Base-by-base conservation (phyloP, 2,888 invertebrate species). In the Vesta saturnalis region DNA sequence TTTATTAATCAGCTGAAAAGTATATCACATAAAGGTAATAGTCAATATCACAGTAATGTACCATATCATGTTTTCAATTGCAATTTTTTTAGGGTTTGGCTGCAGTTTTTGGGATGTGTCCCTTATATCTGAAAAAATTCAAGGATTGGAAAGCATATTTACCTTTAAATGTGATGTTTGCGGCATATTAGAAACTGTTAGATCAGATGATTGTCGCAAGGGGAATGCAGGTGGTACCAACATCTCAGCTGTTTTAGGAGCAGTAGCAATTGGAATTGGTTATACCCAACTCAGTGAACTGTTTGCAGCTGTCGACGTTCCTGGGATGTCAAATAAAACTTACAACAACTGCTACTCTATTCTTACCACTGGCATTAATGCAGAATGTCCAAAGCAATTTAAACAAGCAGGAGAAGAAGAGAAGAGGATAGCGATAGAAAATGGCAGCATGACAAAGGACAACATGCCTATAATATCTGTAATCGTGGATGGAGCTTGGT, bases 1-100 rank as follows among this genome's bases (percentile, higher is more conserved):
- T 55, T 55, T 30, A n/a, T 55, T 14, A 55, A 55, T 55, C 22
- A 55, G 10, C 23, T 55, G 15, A 55, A 55, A 55, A 23, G 10
- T 54, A n/a, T 54, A 54, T 21, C 19, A 14, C 52, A 54, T 19
- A 21, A 10, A 54, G 21, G 52, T 54, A 19, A 54, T n/a, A 16
- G 18, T 18, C 10, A 54, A 18, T 21, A 21, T 21, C 1, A 16
- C 18, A 47, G 1, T 54, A 21, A 18, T 54, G 52, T 49, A 49
- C 12, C n/a, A 1, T n/a, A 21, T 21, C n/a, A 54, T 18, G 19
- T 54, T 21, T 54, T 1, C 8, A 49, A 3, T 14, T 49, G 14
- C 5, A 16, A 49, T 18, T 47, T 6, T 47, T 54, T 54, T 54
- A 54, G 52, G 21, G 8, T 54, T 19, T 21, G 19, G 19, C n/a